These are phyloP conservation scores for Tor tambroides DNA, from an alignment of 2,113 vertebrate species.

Conservation along the genomic window DNA sequence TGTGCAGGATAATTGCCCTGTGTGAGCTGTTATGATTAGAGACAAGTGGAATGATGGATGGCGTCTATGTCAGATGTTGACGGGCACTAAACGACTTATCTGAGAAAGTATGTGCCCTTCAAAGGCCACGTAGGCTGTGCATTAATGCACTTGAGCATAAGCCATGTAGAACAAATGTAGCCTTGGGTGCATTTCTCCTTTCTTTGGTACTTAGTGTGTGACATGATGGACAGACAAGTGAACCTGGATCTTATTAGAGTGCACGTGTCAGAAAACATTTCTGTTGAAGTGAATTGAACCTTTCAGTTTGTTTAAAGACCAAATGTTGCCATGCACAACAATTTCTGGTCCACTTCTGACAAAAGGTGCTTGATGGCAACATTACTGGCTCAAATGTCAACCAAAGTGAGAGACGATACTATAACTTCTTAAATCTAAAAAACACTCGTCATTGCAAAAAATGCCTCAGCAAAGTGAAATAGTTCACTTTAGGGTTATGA, in stretches of 20 bases:
- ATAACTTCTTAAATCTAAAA: no score
- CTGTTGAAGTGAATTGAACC: background rate
- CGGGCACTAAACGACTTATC: background rate
- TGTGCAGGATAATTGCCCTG: background rate
- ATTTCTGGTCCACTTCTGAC: background rate
- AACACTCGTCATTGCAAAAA: no score
- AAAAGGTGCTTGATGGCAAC: background rate
- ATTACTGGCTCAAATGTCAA: background rate
- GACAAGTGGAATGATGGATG: conserved; percentile 21
- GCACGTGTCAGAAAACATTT: background rate
- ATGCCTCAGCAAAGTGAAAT: background rate
- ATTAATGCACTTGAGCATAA: background rate
- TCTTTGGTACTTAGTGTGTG: background rate
- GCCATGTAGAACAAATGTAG: conserved; percentile 21
- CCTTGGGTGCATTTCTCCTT: background rate
- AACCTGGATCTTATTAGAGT: background rate
- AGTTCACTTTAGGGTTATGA: no score
- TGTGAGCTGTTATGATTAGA: conserved; percentile 9
- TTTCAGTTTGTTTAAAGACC: no score
- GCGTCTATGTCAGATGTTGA: conserved; percentile 31
- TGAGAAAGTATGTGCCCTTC: background rate
- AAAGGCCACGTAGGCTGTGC: background rate
- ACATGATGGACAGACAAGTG: background rate
- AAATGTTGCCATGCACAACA: no score
- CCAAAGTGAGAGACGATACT: no score